Percentiles rank a stretch among this genome's conserved stretches.
These are phyloP conservation scores for Melanotus villosus DNA, from an alignment of 2,888 invertebrate species.

Conservation along the genomic window DNA sequence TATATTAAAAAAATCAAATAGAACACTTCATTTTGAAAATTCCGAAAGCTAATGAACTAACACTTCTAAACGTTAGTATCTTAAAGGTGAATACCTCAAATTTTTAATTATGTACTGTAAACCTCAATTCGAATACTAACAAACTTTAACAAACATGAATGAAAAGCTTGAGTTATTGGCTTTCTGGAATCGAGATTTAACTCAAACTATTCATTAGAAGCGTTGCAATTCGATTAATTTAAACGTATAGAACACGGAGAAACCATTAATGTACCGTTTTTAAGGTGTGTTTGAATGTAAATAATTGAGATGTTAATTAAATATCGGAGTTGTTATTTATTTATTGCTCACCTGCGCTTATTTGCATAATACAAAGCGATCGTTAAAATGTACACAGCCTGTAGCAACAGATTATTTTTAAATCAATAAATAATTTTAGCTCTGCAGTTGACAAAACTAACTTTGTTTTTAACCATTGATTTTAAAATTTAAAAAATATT, in stretches of 20 bases:
- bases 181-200: no score
- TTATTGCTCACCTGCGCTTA: not conserved
- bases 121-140: no score
- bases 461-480: not conserved
- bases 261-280: not conserved
- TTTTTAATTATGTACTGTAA: no score
- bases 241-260: not conserved
- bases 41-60: no score
- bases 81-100: no score
- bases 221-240: no score
- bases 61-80: no score
- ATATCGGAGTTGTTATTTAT: not conserved
- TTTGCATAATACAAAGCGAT: not conserved
- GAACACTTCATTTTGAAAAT: no score
- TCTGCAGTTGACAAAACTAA: not conserved
- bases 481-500: no score
- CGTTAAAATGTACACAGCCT: not conserved
- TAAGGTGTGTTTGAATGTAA: not conserved
- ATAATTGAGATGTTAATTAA: slow-evolving; percentile 4
- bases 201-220: no score
- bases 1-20: not conserved
- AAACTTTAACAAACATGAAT: no score
- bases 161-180: no score
- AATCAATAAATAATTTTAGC: not conserved
- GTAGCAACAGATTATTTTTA: not conserved